phyloP scores from a whole-genome alignment of 2,888 invertebrate species.

The Cantharis rufa region DNA sequence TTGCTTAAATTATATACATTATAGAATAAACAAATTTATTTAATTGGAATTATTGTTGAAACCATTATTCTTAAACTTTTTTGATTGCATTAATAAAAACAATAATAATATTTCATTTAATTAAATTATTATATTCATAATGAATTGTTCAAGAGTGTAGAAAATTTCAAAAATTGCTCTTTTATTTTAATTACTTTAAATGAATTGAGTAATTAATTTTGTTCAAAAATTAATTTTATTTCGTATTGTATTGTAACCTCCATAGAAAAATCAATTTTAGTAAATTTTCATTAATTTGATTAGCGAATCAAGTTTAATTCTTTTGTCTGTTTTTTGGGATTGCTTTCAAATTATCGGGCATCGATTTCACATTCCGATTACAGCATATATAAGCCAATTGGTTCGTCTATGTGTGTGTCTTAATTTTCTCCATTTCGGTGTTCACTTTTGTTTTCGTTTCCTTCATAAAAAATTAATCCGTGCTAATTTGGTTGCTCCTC shows the following conservation, averaged over 20 bases:
- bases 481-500: background rate
- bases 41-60: background rate
- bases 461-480: background rate
- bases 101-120: background rate
- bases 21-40: background rate
- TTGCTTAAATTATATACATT: constrained; percentile 6
- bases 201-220: background rate
- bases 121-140: background rate
- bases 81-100: background rate
- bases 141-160: background rate
- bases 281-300: background rate
- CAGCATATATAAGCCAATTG: background rate
- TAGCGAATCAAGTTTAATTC: background rate
- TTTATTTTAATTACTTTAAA: background rate
- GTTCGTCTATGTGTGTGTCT: background rate
- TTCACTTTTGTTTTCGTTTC: background rate
- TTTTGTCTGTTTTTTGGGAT: background rate
- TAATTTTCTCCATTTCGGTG: background rate
- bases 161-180: background rate
- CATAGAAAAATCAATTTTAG: background rate
- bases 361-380: background rate
- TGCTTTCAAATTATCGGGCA: background rate
- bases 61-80: background rate
- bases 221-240: background rate
- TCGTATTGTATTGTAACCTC: background rate